Evolutionary conservation across 92 coral and sea anemone species (phyloP), one percentile per base, ranked within the genome.

Genomic region (Diadumene lineata): DNA sequence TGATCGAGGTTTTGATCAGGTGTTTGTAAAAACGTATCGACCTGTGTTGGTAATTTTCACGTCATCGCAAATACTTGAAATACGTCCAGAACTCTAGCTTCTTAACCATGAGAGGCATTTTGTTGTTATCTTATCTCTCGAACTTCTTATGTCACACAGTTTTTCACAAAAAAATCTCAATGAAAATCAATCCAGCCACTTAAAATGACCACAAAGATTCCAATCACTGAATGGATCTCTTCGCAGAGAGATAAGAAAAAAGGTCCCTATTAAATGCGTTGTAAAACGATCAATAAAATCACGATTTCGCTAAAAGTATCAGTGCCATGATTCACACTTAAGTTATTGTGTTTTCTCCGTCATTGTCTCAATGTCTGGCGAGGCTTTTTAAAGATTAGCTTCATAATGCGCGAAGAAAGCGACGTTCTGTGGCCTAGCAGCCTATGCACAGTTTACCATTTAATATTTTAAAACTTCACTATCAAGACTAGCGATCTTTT

Each of bases 401-500:
- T 38, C 22, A 16, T 23, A 53, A 53, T 53, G 60, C 60, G 60
- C n/a, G 60, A 53, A 8, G 60, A 3, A 13, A 9, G 8, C n/a
- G 60, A 16, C n/a, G n/a, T 53, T 16, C 25, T 53, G 60, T 53
- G 60, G 60, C n/a, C n/a, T 3, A 3, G 8, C 25, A 53, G 60
- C 60, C 60, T 53, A 53, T 53, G 25, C 4, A 53, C 25, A 16
- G 74, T 26, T 2, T 48, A 1, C 11, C 15, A 29, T 27, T 68
- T 38, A 68, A 68, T 68, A 68, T 43, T 48, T 68, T 31, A 68
- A 68, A 26, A 1, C 17, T 9, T 4, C 48, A 43, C 58, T 68
- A 68, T 68, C 74, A 32, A 68, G 25, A 26, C 31, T 32, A 6
- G 16, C 19, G 48, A 43, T 60, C 48, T 68, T 68, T 68, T 68